Evolutionary conservation across 2,888 invertebrate genomes (phyloP).

Genomic region (Drosophila demipolita): DNA sequence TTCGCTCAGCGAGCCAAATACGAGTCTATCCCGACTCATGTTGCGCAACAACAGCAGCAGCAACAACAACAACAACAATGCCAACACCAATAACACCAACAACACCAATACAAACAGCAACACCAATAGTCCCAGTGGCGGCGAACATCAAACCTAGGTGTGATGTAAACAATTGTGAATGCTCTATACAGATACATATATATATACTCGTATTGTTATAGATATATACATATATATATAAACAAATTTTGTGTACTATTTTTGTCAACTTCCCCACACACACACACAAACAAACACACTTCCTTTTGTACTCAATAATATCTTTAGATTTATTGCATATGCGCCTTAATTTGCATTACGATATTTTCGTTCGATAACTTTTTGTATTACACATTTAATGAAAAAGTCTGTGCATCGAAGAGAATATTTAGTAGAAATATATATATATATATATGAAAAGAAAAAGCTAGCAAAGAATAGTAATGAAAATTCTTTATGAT

Average conservation of each 20-base stretch:
- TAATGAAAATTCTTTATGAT: conserved; percentile 64
- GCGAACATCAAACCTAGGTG: conserved; percentile 69
- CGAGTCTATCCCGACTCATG: conserved; percentile 82
- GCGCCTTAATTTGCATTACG: conserved; percentile 60
- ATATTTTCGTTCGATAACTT: conserved; percentile 57
- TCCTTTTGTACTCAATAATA: conserved; percentile 33
- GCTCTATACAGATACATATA: conserved; percentile 52
- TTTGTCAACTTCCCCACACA: conserved; percentile 23
- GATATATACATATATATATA: conserved; percentile 23
- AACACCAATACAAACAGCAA: conserved; percentile 32
- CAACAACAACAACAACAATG: conserved; percentile 27
- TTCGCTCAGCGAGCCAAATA: conserved; percentile 87
- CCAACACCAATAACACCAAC: conserved; percentile 19
- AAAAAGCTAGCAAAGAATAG: conserved; percentile 34
- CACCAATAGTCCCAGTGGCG: conserved; percentile 65
- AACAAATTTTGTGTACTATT: conserved; percentile 35
- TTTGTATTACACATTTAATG: conserved; percentile 31
- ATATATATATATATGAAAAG: conserved; percentile 3
- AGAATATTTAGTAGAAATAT: conserved; percentile 6
- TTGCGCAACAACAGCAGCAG: conserved; percentile 79
- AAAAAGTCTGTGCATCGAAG: conserved; percentile 63
- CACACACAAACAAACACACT: conserved; percentile 8
- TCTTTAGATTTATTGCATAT: conserved; percentile 37
- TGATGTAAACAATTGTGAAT: conserved; percentile 77
- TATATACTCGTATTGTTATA: conserved; percentile 41